A percentile compares a stretch with the other conserved stretches of the same genome.
Conservation (phyloP, 2,113 vertebrate genomes). For the Percopsis transmontana region DNA sequence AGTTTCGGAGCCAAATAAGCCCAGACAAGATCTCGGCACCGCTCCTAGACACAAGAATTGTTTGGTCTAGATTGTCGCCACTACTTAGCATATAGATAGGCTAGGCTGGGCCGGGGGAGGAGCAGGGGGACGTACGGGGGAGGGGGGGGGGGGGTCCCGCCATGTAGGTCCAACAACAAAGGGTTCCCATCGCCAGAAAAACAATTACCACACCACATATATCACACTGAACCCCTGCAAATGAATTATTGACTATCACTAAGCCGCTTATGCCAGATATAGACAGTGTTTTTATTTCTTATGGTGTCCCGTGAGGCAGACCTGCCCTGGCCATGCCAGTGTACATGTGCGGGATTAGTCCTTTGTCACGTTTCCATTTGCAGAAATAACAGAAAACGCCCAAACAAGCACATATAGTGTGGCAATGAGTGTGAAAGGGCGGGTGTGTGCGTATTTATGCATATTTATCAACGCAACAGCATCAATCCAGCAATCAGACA, state of each 20-base stretch:
- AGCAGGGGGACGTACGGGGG: constrained; percentile 25
- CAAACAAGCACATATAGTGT: background rate
- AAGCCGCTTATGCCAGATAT: constrained; percentile 39
- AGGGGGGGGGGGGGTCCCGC: constrained; percentile 9
- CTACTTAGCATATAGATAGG: constrained; percentile 77
- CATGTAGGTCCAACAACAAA: constrained; percentile 30
- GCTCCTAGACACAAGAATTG: constrained; percentile 44
- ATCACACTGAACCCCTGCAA: constrained; percentile 36
- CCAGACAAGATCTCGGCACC: constrained; percentile 44
- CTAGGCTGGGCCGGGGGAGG: constrained; percentile 19
- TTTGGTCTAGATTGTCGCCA: constrained; percentile 49
- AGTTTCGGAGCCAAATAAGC: constrained; percentile 48
- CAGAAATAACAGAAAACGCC: too few species aligned
- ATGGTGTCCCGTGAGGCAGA: constrained; percentile 23
- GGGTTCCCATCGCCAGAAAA: constrained; percentile 32
- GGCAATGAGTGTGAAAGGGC: background rate
- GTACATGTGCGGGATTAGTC: constrained; percentile 50
- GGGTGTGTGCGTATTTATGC: constrained; percentile 34
- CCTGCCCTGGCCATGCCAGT: background rate
- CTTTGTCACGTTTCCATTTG: constrained; percentile 28
- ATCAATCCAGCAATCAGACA: constrained; percentile 76
- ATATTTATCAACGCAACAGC: constrained; percentile 39
- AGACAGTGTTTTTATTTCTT: constrained; percentile 45
- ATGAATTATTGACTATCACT: constrained; percentile 39
- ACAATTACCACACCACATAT: constrained; percentile 35